Evolutionary conservation across 2,797 vertebrate species (phyloP), one percentile per base, ranked within the genome.

Genomic region (Gymnocypris eckloni): DNA sequence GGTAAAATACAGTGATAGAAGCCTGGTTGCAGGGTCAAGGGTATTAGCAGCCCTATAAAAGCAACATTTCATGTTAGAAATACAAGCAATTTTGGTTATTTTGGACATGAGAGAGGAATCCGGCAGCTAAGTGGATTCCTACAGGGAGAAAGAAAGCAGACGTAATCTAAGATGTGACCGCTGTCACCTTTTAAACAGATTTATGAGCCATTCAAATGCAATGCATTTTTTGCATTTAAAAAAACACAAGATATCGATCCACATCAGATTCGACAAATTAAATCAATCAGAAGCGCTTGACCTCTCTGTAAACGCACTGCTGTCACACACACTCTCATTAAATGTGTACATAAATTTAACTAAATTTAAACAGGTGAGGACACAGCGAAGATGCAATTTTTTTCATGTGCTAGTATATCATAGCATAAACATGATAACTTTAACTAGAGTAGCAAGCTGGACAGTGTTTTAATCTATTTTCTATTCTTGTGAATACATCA

Each of bases 1-100:
- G 56, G 39, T 50, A 77, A 72, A 82, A 70, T 33, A 64, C 39
- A 59, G 50, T 72, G 71, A 83, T 79, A 81, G 1, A 66, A 83
- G 61, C 84, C 41, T 71, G 28, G 28, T 33, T 33, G 28, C 28
- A 33, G 2, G 28, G 2, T 33, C 2, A 33, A 33, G 28, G 28
- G 28, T 33, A 33, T 33, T 33, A 33, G 28, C 28, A 33, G 28
- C 28, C 28, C 28, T 33, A 2, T 33, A 33, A 33, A 33, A 28
- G 78, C 25, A 10, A 78, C 52, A 73, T 87, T 84, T 84, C 84
- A 84, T 64, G 4, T 83, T 54, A 67, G 43, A 73, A 79, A 79
- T 76, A 52, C 8, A 82, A 79, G 82, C 59, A 61, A 39, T 76
- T 85, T 61, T 4, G 6, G 6, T 37, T 81, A 67, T 84, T 82